Conservation (phyloP, 2,797 vertebrate genomes). For the Notoglanidium macrostoma region DNA sequence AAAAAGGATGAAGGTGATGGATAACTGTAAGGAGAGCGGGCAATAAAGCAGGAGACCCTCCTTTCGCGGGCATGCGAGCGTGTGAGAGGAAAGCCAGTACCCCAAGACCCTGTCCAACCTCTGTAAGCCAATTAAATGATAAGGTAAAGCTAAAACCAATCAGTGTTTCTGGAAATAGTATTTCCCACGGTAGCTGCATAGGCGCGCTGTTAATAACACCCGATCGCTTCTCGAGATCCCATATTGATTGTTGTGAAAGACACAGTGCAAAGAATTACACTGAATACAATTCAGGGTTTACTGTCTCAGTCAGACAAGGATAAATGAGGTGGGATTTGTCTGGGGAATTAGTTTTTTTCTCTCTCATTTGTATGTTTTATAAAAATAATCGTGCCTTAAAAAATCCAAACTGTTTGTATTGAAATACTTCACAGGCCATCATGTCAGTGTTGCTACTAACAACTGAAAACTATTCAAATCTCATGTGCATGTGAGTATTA, state of each 20-base stretch:
- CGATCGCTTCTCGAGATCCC: slow-evolving; percentile 28
- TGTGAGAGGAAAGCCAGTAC: slow-evolving; percentile 16
- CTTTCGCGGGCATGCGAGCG: slow-evolving; percentile 27
- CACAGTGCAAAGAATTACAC: slow-evolving; percentile 34
- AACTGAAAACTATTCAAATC: not conserved
- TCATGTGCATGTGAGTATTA: not conserved
- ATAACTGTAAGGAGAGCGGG: slow-evolving; percentile 22
- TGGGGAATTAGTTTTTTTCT: not conserved
- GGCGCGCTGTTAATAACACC: slow-evolving; percentile 33
- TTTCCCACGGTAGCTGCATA: slow-evolving; percentile 44
- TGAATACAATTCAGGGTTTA: slow-evolving; percentile 41
- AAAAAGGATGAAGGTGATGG: slow-evolving; percentile 30
- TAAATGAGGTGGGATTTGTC: slow-evolving; percentile 45
- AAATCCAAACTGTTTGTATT: not conserved
- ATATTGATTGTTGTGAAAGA: slow-evolving; percentile 49
- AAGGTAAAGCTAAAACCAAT: slow-evolving; percentile 38
- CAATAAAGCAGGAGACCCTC: not conserved
- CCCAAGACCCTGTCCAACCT: slow-evolving; percentile 27
- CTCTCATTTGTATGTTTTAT: not conserved
- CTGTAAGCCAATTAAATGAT: slow-evolving; percentile 50
- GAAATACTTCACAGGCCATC: not conserved
- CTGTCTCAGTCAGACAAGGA: slow-evolving; percentile 34
- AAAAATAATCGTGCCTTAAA: not conserved
- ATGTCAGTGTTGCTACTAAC: not conserved
- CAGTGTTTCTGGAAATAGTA: slow-evolving; percentile 35